Evolutionary conservation across 2,888 invertebrate genomes (phyloP), one percentile per base, ranked within the genome.

Genomic region (Eristalinus aeneus): DNA sequence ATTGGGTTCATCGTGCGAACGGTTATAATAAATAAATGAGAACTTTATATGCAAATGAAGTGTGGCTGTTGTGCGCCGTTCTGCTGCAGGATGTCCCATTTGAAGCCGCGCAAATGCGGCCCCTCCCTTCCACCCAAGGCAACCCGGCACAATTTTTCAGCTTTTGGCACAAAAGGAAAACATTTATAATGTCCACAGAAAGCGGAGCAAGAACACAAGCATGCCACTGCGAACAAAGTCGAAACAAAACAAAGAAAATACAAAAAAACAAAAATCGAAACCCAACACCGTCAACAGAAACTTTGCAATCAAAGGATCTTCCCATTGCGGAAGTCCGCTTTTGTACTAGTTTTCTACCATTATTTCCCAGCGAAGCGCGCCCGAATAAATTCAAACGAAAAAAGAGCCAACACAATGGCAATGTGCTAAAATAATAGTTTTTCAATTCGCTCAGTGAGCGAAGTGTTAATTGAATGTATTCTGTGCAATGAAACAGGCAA

Each of bases 381-480:
- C 39, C n/a, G 12, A 76, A 61, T 11, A 68, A 58, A 67, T 23
- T 10, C 12, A 2, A 39, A 16, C 46, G 2, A n/a, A 56, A 23
- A 65, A 74, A 46, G 22, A 12, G 31, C 36, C 36, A 23, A 12
- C 20, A 16, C 23, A 39, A 22, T 65, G 67, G 32, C 54, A 69
- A 69, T 77, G 69, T 64, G 64, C 22, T 53, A 71, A 71, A 63
- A 71, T 64, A 56, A 77, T 64, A 23, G 63, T 71, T 77, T 77
- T 77, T 77, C 64, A 63, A 64, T 71, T 56, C 27, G 11, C 34
- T 36, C 36, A 68, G 22, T 61, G 34, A 68, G 54, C 53, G 53
- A 36, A 67, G 68, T 76, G 76, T 76, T 76, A 76, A 76, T 76
- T 76, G 61, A 76, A 76, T 76, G 27, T 69, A 36, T 69, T 61